Evolutionary conservation across 1,140 invertebrate species (phyloP).

Genomic region (Plectrocnemia conspersa): DNA sequence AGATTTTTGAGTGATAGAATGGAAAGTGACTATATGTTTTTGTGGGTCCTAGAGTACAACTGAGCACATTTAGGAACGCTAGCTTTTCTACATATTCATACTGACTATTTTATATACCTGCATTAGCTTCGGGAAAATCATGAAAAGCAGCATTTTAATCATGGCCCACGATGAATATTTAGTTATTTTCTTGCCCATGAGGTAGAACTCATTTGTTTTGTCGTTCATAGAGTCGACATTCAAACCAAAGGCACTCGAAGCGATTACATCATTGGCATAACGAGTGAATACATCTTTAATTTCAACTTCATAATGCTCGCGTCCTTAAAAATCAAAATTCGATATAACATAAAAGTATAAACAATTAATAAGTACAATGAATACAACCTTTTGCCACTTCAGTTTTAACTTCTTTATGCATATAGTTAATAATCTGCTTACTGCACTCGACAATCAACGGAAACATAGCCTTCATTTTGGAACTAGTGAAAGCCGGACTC

Average conservation of each 20-base stretch:
- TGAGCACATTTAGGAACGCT: too few relatives aligned
- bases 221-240: constrained; percentile 43
- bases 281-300: constrained; percentile 43
- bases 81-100: too few relatives aligned
- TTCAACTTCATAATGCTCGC: constrained; percentile 24
- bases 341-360: not conserved
- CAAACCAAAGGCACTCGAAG: constrained; percentile 45
- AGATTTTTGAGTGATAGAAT: too few relatives aligned
- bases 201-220: constrained; percentile 46
- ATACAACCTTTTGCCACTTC: not conserved
- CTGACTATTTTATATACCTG: constrained; percentile 25
- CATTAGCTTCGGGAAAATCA: constrained; percentile 22
- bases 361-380: not conserved
- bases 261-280: constrained; percentile 47
- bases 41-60: too few relatives aligned
- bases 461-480: constrained; percentile 16
- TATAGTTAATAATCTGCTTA: not conserved
- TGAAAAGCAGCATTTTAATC: constrained; percentile 26
- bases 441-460: constrained; percentile 6
- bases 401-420: constrained; percentile 1
- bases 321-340: not conserved
- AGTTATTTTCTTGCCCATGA: constrained; percentile 38
- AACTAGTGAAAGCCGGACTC: constrained; percentile 15
- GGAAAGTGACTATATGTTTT: too few relatives aligned
- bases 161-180: constrained; percentile 3